These are phyloP conservation scores for Polymixis flavicincta DNA, from an alignment of 2,888 invertebrate genomes.

Conservation along the genomic window DNA sequence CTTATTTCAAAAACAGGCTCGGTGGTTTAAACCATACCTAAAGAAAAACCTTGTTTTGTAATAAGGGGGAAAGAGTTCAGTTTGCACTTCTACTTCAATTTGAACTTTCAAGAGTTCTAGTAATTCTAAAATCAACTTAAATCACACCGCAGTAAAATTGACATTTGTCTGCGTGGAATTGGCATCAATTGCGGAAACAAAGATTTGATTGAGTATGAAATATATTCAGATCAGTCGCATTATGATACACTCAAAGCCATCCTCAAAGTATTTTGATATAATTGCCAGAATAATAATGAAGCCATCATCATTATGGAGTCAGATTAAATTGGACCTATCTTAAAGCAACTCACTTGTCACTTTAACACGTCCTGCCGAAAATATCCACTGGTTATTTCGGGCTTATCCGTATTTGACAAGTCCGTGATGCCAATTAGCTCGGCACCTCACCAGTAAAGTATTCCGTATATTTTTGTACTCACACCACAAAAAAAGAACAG, in stretches of 20 bases:
- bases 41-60: too few relatives aligned
- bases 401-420: conserved; percentile 41
- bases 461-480: conserved; percentile 46
- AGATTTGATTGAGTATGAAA: not conserved
- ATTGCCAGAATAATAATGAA: not conserved
- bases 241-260: not conserved
- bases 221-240: not conserved
- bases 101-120: not conserved
- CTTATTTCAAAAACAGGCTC: too few relatives aligned
- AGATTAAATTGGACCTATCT: conserved; percentile 2
- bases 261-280: not conserved
- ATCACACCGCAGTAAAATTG: not conserved
- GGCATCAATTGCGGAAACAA: not conserved
- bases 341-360: conserved; percentile 10
- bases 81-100: not conserved
- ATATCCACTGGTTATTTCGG: conserved; percentile 33
- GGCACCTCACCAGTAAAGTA: conserved; percentile 49
- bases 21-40: too few relatives aligned
- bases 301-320: not conserved
- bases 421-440: conserved; percentile 54
- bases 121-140: not conserved
- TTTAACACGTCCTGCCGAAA: conserved; percentile 20
- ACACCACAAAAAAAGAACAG: not conserved
- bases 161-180: not conserved
- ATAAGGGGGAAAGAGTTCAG: not conserved